These are phyloP conservation scores for Zeus faber DNA, from an alignment of 2,113 vertebrate species.

Conservation along the genomic window DNA sequence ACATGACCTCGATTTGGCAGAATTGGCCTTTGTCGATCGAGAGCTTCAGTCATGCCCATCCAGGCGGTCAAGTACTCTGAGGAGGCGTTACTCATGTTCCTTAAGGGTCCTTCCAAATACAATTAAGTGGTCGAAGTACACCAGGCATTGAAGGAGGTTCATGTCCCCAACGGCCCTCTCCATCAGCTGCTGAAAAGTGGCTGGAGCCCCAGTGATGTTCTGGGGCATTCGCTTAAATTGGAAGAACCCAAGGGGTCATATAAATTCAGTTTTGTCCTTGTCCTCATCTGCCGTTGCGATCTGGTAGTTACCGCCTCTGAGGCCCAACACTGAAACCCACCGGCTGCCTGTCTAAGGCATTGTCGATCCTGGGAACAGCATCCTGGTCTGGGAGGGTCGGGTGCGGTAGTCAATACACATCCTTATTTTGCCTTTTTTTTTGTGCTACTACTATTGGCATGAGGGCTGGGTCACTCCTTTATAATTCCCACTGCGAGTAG, in stretches of 20 bases:
- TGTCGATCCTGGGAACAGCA: no score
- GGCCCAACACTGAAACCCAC: slow-evolving; percentile 19
- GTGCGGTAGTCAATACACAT: no score
- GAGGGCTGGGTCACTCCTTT: no score
- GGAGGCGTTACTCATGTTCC: not conserved
- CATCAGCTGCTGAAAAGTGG: not conserved
- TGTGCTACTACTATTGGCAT: no score
- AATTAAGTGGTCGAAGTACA: not conserved
- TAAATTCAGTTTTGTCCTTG: not conserved
- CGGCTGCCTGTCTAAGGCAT: slow-evolving; percentile 5
- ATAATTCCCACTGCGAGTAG: no score
- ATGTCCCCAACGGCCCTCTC: not conserved
- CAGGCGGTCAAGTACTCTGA: not conserved
- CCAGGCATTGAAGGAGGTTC: not conserved
- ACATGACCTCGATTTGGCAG: not conserved
- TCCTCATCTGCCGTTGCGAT: slow-evolving; percentile 16
- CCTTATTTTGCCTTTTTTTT: no score
- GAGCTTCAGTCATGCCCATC: not conserved
- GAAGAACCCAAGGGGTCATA: not conserved
- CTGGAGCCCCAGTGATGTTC: not conserved
- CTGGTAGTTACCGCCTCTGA: slow-evolving; percentile 8
- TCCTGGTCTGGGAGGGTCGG: no score
- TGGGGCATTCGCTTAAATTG: not conserved
- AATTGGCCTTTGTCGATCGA: not conserved
- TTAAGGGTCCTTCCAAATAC: not conserved